Percentiles rank a stretch among this genome's conserved stretches.
Evolutionary conservation across 2,113 vertebrate species (phyloP).

Genomic region (Verasper variegatus): DNA sequence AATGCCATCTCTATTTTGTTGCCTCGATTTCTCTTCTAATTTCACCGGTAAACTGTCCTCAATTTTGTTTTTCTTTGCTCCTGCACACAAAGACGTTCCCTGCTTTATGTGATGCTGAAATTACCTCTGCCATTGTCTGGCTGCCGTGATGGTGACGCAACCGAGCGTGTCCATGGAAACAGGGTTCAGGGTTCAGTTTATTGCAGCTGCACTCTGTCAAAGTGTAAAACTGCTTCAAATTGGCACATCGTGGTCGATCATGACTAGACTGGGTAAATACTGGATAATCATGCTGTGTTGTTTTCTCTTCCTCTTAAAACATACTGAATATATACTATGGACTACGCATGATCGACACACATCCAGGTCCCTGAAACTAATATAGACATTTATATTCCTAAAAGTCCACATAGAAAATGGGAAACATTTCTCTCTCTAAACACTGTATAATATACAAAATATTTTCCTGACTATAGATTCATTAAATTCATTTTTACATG

Average conservation of each 20-base stretch:
- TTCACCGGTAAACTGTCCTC: slow-evolving; percentile 52
- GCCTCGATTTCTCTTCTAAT: slow-evolving; percentile 46
- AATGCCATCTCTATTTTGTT: slow-evolving; percentile 26
- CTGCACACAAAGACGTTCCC: slow-evolving; percentile 61
- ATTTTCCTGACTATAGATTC: neutral
- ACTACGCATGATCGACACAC: neutral
- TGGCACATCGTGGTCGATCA: slow-evolving; percentile 19
- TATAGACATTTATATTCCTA: neutral
- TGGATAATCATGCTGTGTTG: slow-evolving; percentile 19
- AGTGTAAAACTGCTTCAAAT: slow-evolving; percentile 53
- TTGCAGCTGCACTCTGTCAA: slow-evolving; percentile 30
- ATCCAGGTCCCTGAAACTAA: neutral
- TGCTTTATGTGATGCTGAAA: slow-evolving; percentile 52
- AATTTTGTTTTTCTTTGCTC: slow-evolving; percentile 49
- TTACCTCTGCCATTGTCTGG: slow-evolving; percentile 66
- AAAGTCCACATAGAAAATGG: neutral
- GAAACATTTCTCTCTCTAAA: neutral
- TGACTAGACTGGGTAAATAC: slow-evolving; percentile 29
- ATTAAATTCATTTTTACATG: neutral
- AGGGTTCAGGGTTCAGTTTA: slow-evolving; percentile 58
- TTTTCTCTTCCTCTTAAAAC: slow-evolving; percentile 41
- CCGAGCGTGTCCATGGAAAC: slow-evolving; percentile 59
- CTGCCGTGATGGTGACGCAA: slow-evolving; percentile 36
- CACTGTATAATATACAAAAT: neutral
- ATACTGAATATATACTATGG: neutral